Percentiles rank a stretch among this genome's conserved stretches.
Conservation (phyloP, 1,140 invertebrate species). For the Meteorus sp. region DNA sequence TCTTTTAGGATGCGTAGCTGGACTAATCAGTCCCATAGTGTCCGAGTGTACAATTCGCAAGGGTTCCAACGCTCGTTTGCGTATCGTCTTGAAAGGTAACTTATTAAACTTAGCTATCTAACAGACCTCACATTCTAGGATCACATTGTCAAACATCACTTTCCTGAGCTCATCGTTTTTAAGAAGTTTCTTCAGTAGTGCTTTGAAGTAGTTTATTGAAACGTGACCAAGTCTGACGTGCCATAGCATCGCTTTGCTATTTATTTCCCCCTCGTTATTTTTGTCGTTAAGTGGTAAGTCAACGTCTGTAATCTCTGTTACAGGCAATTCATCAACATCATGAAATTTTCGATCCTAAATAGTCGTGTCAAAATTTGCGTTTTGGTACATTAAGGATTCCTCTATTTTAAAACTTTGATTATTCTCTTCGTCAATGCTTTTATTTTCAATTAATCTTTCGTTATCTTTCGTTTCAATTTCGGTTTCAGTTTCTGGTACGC, state of each 20-base stretch:
- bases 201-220: slow-evolving; percentile 17
- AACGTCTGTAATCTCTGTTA: slow-evolving; percentile 17
- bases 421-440: not conserved
- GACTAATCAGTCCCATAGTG: slow-evolving; percentile 21
- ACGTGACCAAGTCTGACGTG: slow-evolving; percentile 22
- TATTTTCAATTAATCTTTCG: not conserved
- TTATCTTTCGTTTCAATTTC: not conserved
- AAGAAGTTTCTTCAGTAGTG: slow-evolving; percentile 8
- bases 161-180: slow-evolving; percentile 9
- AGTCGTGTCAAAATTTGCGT: slow-evolving; percentile 27
- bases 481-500: not conserved
- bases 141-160: not conserved
- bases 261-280: not conserved
- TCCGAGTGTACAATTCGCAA: slow-evolving; percentile 20
- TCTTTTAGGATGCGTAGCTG: slow-evolving; percentile 17
- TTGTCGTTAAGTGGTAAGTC: slow-evolving; percentile 19
- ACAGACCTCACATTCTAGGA: slow-evolving; percentile 16
- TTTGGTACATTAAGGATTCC: slow-evolving; percentile 15
- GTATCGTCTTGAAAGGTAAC: slow-evolving; percentile 10
- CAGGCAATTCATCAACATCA: slow-evolving; percentile 18
- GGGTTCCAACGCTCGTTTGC: slow-evolving; percentile 17
- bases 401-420: not conserved
- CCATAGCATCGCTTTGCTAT: slow-evolving; percentile 22
- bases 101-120: slow-evolving; percentile 20
- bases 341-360: slow-evolving; percentile 29